Conservation (phyloP, 2,888 invertebrate genomes). For the Sarcophaga subvicina region DNA sequence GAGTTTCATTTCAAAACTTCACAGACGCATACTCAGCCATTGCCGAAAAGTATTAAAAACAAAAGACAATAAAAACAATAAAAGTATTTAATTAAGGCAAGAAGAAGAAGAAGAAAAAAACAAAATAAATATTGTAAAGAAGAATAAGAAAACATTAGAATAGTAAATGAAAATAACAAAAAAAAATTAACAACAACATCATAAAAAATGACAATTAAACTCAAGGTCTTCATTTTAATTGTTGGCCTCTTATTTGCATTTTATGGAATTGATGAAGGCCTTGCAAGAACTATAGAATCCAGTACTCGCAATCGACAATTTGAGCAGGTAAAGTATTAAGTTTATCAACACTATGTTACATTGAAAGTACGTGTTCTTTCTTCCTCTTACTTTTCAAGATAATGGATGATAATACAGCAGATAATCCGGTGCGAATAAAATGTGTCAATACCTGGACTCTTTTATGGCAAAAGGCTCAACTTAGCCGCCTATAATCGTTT, state of each 20-base stretch:
- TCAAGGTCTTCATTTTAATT: constrained; percentile 54
- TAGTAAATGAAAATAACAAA: neutral
- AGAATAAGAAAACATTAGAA: constrained; percentile 6
- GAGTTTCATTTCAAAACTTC: neutral
- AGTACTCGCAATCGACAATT: constrained; percentile 7
- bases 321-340: constrained; percentile 19
- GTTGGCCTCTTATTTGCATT: constrained; percentile 44
- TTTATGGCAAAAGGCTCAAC: constrained; percentile 53
- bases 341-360: neutral
- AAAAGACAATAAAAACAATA: constrained; percentile 3
- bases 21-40: neutral
- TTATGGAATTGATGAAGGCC: constrained; percentile 25
- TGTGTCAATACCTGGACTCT: constrained; percentile 46
- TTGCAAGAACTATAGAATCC: constrained; percentile 42
- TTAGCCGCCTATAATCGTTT: constrained; percentile 7
- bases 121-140: too few species aligned
- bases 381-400: constrained; percentile 6
- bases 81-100: neutral
- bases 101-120: neutral
- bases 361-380: neutral
- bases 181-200: neutral
- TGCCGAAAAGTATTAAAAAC: constrained; percentile 25
- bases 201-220: constrained; percentile 52
- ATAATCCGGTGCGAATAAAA: constrained; percentile 27
- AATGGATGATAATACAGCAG: neutral